Evolutionary conservation across 1,140 invertebrate species (phyloP).

Genomic region (Rhagoletis pomonella): DNA sequence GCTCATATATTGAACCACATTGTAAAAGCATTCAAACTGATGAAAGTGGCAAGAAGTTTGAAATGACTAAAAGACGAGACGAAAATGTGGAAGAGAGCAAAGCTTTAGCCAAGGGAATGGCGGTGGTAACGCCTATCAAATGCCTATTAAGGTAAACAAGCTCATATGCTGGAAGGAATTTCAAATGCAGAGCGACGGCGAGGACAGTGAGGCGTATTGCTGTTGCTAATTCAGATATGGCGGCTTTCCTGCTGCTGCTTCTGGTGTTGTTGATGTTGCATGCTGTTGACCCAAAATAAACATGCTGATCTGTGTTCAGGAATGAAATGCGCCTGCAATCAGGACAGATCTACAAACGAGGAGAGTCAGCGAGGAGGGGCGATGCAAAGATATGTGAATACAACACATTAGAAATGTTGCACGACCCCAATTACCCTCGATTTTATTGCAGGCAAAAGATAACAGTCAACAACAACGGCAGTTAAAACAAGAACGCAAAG

Average conservation of each 20-base stretch:
- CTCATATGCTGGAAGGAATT: slow-evolving; percentile 3
- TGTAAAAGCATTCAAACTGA: neutral
- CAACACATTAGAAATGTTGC: slow-evolving; percentile 45
- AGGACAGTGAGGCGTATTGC: neutral
- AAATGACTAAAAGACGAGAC: neutral
- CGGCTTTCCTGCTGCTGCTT: neutral
- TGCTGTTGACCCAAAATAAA: slow-evolving; percentile 69
- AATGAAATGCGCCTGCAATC: slow-evolving; percentile 53
- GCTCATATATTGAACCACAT: neutral
- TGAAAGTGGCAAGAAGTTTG: slow-evolving; percentile 25
- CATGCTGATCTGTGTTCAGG: slow-evolving; percentile 56
- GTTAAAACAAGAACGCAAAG: neutral
- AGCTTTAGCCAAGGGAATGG: neutral
- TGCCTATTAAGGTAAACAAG: slow-evolving; percentile 49
- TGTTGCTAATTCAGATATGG: neutral
- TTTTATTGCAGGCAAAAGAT: slow-evolving; percentile 56
- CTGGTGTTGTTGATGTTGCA: no score
- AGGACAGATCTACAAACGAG: neutral
- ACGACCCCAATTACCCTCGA: slow-evolving; percentile 72
- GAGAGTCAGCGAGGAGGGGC: no score
- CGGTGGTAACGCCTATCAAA: slow-evolving; percentile 29
- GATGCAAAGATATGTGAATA: neutral
- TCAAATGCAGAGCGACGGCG: neutral
- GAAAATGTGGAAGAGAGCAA: neutral
- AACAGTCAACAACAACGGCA: neutral